Percentiles rank a stretch among this genome's conserved stretches.
Conservation (phyloP, 2,797 vertebrate genomes). For the Rhinichthys osculus region DNA sequence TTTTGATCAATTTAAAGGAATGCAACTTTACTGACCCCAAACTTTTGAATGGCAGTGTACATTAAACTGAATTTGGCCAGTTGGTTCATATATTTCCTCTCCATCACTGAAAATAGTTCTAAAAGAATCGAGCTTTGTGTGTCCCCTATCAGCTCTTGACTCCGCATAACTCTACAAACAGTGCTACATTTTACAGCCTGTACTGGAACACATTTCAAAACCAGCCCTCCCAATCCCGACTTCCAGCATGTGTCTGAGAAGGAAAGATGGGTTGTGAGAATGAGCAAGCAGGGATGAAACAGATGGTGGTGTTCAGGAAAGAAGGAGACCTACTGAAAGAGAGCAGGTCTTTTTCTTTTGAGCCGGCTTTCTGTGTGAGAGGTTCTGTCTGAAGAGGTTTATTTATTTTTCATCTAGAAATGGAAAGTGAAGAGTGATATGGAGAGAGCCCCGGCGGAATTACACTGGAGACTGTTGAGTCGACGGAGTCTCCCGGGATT, state of each 20-base stretch:
- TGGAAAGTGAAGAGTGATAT: constrained; percentile 73
- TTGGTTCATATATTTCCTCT: background rate
- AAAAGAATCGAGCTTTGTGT: background rate
- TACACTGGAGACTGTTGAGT: constrained; percentile 36
- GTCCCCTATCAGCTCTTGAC: background rate
- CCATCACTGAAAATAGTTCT: background rate
- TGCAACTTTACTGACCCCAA: background rate
- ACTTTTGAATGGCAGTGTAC: background rate
- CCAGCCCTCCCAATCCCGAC: background rate
- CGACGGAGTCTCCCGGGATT: constrained; percentile 71
- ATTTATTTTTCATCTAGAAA: constrained; percentile 81
- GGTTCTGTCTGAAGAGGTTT: constrained; percentile 73
- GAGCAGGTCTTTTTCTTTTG: constrained; percentile 36
- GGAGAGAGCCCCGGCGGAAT: constrained; percentile 70
- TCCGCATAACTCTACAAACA: background rate
- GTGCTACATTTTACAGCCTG: background rate
- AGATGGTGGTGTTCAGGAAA: constrained; percentile 4
- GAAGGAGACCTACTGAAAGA: constrained; percentile 15
- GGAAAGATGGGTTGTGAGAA: background rate
- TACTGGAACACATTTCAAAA: background rate
- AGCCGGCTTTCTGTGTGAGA: constrained; percentile 29
- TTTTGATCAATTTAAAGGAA: background rate
- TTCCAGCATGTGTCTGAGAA: constrained; percentile 8
- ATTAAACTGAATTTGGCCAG: no score
- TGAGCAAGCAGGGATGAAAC: background rate